A percentile compares a stretch with the other conserved stretches of the same genome.
Evolutionary conservation across 2,888 invertebrate species (phyloP).

Genomic region (Orgyia antiqua): DNA sequence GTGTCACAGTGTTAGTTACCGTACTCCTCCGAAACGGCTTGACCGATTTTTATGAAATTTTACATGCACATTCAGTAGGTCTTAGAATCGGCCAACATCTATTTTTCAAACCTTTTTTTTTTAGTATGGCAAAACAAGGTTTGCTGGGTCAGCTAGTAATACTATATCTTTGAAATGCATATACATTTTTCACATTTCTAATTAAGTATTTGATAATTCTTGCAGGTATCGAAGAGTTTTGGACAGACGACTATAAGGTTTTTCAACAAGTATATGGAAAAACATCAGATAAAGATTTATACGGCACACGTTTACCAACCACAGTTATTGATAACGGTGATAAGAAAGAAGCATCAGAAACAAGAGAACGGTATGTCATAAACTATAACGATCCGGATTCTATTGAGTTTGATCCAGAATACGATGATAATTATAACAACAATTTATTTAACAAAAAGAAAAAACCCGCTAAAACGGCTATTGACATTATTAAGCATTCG

Average conservation of each 20-base stretch:
- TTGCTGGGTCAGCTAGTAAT: too few relatives aligned
- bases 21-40: too few relatives aligned
- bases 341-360: conserved; percentile 41
- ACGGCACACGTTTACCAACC: conserved; percentile 47
- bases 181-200: too few relatives aligned
- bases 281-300: conserved; percentile 63
- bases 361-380: conserved; percentile 39
- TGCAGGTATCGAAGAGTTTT: conserved; percentile 57
- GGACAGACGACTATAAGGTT: conserved; percentile 63
- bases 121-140: too few relatives aligned
- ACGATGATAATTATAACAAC: conserved; percentile 36
- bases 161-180: too few relatives aligned
- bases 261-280: conserved; percentile 64
- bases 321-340: conserved; percentile 30
- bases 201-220: too few relatives aligned
- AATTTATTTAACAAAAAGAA: conserved; percentile 28
- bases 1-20: too few relatives aligned
- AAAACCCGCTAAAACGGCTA: conserved; percentile 32
- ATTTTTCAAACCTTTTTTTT: too few relatives aligned
- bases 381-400: conserved; percentile 26
- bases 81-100: too few relatives aligned
- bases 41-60: too few relatives aligned
- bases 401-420: conserved; percentile 30
- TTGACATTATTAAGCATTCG: conserved; percentile 48
- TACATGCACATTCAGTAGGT: too few relatives aligned